Evolutionary conservation across 2,888 invertebrate genomes (phyloP), one percentile per base, ranked within the genome.

Genomic region (Allygus modestus): DNA sequence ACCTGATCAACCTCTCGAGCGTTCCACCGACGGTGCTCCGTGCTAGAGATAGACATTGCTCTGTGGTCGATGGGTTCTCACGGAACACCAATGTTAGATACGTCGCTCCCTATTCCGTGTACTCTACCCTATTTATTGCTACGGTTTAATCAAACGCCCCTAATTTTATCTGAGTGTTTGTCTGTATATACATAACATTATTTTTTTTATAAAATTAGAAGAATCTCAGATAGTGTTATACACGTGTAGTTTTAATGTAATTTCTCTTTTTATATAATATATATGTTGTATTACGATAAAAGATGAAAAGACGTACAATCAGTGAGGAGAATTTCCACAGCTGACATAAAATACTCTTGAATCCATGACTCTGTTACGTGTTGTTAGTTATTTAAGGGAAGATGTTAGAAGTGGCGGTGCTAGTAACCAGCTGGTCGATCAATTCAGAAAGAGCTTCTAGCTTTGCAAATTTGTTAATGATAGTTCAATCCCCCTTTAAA

Each of bases 271-370:
- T 82, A 71, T 73, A 82, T 82, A 54, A 43, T 46, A 71, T 82
- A 51, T 71, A 31, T 82, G 82, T 82, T 51, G 69, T 82, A 51
- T 71, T 71, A 71, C 41, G 23, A 26, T 46, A 23, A 46, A 33
- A 51, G 54, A 71, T 82, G 69, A 82, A 82, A 82, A 82, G 82
- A 82, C 82, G 82, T 82, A 82, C 82, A 82, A 82, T 82, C 82
- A 71, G 46, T 51, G 69, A 23, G 43, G 17, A 69, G 65, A 65
- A 61, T 31, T 69, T 43, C 20, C 41, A 31, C 43, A 71, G 37
- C 51, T 46, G 28, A 77, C 51, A 20, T 41, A 46, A 5, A 77
- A 51, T 43, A 51, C 31, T 71, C 31, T 69, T 69, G 23, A 43
- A 71, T 82, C 71, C 31, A 71, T 46, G 82, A 82, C 73, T 71